Evolutionary conservation across 2,888 invertebrate species (phyloP).

Genomic region (Drosophila peninsularis): DNA sequence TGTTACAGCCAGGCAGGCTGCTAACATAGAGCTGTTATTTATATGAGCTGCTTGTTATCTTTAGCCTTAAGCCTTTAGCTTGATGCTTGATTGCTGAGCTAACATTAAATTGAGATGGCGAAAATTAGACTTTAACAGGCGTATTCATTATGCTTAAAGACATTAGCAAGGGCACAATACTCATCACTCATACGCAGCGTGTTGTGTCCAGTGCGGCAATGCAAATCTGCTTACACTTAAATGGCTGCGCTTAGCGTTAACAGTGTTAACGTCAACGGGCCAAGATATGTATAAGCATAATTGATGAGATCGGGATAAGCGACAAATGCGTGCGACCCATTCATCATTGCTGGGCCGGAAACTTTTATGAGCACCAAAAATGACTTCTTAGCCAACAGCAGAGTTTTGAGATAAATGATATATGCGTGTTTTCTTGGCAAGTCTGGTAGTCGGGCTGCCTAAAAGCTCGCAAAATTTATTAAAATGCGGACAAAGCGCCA

Average conservation of each 20-base stretch:
- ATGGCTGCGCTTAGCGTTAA: conserved; percentile 26
- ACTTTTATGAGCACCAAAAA: conserved; percentile 30
- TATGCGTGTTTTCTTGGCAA: conserved; percentile 17
- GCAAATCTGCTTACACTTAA: conserved; percentile 16
- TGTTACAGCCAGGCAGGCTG: not conserved
- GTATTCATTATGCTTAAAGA: not conserved
- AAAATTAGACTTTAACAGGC: not conserved
- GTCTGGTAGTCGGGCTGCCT: too few relatives aligned
- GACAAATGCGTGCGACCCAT: conserved; percentile 46
- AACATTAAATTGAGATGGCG: too few relatives aligned
- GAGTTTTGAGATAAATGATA: conserved; percentile 53
- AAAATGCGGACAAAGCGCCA: not conserved
- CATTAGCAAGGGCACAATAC: not conserved
- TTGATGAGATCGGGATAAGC: conserved; percentile 61
- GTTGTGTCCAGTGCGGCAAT: not conserved
- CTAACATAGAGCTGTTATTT: not conserved
- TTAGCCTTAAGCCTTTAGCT: too few relatives aligned
- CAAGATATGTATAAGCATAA: conserved; percentile 54
- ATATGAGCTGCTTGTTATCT: not conserved
- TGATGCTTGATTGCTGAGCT: too few relatives aligned
- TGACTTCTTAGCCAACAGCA: conserved; percentile 17
- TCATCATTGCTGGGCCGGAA: conserved; percentile 57
- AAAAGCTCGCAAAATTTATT: conserved; percentile 1
- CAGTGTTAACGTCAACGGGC: conserved; percentile 23
- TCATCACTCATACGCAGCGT: conserved; percentile 31